phyloP scores from a whole-genome alignment of 2,797 vertebrate genomes.

The Hoplostethus atlanticus region DNA sequence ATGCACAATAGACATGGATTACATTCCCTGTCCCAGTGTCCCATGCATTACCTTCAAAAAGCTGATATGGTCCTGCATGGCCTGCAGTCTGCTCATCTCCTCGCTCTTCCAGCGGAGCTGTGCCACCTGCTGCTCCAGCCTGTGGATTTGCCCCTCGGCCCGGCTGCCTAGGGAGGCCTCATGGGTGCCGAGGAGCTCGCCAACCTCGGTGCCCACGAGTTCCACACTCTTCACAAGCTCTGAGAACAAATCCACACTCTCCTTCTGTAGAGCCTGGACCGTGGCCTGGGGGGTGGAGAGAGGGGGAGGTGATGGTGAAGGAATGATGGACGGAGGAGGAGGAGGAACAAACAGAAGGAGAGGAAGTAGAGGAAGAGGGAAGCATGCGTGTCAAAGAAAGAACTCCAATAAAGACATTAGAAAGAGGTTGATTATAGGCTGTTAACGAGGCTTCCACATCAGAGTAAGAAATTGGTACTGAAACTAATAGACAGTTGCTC shows the following conservation, averaged over 20 bases:
- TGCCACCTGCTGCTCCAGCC: conserved; percentile 77
- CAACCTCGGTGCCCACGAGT: conserved; percentile 64
- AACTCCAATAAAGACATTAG: neutral
- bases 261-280: conserved; percentile 74
- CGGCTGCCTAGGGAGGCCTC: conserved; percentile 64
- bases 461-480: neutral
- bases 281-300: conserved; percentile 58
- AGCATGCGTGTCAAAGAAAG: neutral
- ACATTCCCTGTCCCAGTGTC: neutral
- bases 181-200: conserved; percentile 69
- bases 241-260: conserved; percentile 71
- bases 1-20: neutral
- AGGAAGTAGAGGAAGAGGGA: neutral
- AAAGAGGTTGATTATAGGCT: neutral
- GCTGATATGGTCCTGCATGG: conserved; percentile 74
- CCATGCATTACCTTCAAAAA: conserved; percentile 78
- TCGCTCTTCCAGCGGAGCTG: conserved; percentile 72
- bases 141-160: conserved; percentile 68
- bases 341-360: neutral
- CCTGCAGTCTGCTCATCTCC: conserved; percentile 72
- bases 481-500: neutral
- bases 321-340: neutral
- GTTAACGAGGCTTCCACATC: neutral
- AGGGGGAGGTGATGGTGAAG: neutral
- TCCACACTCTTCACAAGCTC: conserved; percentile 68